Percentiles rank a stretch among this genome's conserved stretches.
phyloP scores from a whole-genome alignment of 1,140 invertebrate genomes.

The Arion vulgaris region DNA sequence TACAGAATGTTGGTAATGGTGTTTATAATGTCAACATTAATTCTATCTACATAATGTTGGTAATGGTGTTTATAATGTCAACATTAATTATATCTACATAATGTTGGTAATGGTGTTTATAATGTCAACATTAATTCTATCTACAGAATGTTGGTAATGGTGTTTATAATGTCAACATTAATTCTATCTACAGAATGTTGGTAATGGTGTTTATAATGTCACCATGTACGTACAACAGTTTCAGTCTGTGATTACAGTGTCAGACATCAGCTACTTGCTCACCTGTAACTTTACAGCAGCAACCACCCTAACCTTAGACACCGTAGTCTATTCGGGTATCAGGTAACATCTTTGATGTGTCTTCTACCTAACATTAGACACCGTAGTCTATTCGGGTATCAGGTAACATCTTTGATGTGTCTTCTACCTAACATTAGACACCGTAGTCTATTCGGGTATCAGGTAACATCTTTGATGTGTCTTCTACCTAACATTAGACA shows the following conservation, averaged over 20 bases:
- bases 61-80: no score
- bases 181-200: no score
- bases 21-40: no score
- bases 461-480: slow-evolving; percentile 10
- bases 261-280: slow-evolving; percentile 17
- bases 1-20: no score
- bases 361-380: not conserved
- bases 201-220: slow-evolving; percentile 4
- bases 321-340: not conserved
- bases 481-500: not conserved
- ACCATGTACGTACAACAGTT: slow-evolving; percentile 33
- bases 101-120: no score
- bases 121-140: no score
- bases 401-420: slow-evolving; percentile 10
- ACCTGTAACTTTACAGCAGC: slow-evolving; percentile 33
- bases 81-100: no score
- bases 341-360: slow-evolving; percentile 10
- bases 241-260: slow-evolving; percentile 1
- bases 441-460: not conserved
- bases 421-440: not conserved
- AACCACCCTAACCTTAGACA: not conserved
- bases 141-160: no score
- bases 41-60: no score
- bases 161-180: no score
- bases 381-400: not conserved